phyloP scores from a whole-genome alignment of 1,140 invertebrate species.

The Zaprionus vittiger region DNA sequence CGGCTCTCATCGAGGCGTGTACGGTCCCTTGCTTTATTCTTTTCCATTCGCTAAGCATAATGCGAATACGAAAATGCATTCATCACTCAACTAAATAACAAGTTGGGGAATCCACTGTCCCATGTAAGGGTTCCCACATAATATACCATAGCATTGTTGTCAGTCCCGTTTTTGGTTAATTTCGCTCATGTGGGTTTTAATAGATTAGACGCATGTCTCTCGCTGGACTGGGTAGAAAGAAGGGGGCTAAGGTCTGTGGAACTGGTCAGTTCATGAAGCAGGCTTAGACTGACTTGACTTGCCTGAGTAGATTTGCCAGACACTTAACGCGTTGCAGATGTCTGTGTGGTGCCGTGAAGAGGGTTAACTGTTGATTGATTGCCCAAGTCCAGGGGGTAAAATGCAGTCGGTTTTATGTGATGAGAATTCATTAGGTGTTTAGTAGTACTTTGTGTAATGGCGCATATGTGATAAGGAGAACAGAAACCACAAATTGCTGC shows the following conservation, averaged over 20 bases:
- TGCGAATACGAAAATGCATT: constrained; percentile 55
- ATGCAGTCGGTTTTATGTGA: constrained; percentile 1
- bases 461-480: constrained; percentile 7
- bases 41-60: constrained; percentile 7
- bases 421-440: neutral
- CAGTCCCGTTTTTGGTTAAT: constrained; percentile 58
- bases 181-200: constrained; percentile 56
- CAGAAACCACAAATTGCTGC: neutral
- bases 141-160: constrained; percentile 27
- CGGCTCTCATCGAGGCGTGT: constrained; percentile 55
- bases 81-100: constrained; percentile 54
- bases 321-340: constrained; percentile 33
- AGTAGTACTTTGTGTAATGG: constrained; percentile 1
- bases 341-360: constrained; percentile 45
- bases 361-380: constrained; percentile 48
- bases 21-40: constrained; percentile 28
- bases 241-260: neutral
- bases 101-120: constrained; percentile 4
- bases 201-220: constrained; percentile 58
- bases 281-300: constrained; percentile 26
- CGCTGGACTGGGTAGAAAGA: neutral
- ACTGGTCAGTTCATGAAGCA: constrained; percentile 53
- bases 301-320: constrained; percentile 42
- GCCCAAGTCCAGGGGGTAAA: neutral
- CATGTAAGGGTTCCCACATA: neutral